Base-by-base conservation (phyloP, 2,888 invertebrate genomes). In the Ormyrus thymus region DNA sequence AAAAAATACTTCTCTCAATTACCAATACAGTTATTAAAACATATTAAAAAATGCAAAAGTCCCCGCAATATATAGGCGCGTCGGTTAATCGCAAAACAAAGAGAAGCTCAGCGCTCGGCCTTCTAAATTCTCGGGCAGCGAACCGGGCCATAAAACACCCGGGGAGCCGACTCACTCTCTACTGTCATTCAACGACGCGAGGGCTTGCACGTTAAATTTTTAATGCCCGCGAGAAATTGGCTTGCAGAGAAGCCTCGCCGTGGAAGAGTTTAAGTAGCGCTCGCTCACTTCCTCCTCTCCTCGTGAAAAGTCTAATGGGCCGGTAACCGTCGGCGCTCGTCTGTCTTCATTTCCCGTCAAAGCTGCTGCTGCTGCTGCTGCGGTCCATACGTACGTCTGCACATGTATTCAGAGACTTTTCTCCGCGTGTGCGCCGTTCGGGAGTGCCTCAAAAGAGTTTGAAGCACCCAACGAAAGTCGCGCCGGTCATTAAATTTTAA, bases 401-500 rank as follows among this genome's bases (percentile, higher is more conserved):
- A 45, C 11, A 65, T 45, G 5, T 10, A 65, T 13, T 50, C n/a
- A 59, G 8, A 15, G 15, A 29, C 10, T 45, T 59, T 5, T 7
- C 65, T 65, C 59, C 58, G 8, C 58, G 29, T 59, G 48, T 7
- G 7, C 13, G 6, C 10, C 5, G 7, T 51, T 15, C n/a, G 46
- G n/a, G n/a, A 48, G 13, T 59, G 4, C 68, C 43, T 46, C 15
- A 13, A 9, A 68, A 77, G 65, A 77, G 53, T 71, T 53, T 62
- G 45, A 11, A 61, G 72, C 45, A 68, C 56, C 43, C 58, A 46
- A 74, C 71, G 71, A 79, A 79, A 75, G 66, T 55, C 55, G 8
- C 13, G 59, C 68, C 72, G 81, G 72, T 84, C 82, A 85, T 86
- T 86, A 85, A 86, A 85, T 87, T 87, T 87, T 86, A 86, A 88